phyloP scores from a whole-genome alignment of 1,140 invertebrate species.

The Atta colombica region DNA sequence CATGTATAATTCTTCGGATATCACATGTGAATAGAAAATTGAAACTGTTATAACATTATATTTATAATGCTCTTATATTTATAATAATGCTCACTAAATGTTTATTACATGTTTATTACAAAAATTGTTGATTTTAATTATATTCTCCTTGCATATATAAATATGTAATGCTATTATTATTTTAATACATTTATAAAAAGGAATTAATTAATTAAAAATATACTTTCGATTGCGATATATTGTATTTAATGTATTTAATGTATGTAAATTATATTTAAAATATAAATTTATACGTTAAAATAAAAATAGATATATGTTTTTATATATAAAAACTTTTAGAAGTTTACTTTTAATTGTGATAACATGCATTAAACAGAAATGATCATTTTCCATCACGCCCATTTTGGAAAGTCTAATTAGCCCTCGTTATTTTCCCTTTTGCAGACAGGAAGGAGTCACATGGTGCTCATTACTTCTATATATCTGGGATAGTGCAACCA shows the following conservation, averaged over 20 bases:
- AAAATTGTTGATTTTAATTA: background rate
- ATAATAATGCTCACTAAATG: background rate
- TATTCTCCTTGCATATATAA: background rate
- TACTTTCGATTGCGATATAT: no score
- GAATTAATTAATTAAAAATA: background rate
- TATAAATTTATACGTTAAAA: background rate
- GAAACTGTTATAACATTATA: background rate
- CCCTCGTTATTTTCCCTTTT: background rate
- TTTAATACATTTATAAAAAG: background rate
- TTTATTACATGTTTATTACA: background rate
- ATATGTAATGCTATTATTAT: slow-evolving; percentile 1
- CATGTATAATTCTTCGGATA: background rate
- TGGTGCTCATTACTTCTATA: slow-evolving; percentile 55
- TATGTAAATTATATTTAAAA: background rate
- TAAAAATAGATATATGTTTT: slow-evolving; percentile 2
- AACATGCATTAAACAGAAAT: background rate
- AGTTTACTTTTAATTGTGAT: background rate
- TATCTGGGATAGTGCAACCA: slow-evolving; percentile 45
- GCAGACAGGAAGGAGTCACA: slow-evolving; percentile 22
- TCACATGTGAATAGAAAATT: background rate
- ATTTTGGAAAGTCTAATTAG: slow-evolving; percentile 50
- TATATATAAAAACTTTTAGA: background rate
- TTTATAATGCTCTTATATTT: background rate
- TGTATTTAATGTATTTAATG: no score
- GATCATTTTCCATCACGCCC: background rate